Evolutionary conservation across 2,113 vertebrate genomes (phyloP), one percentile per base, ranked within the genome.

Genomic region (Colossoma macropomum): DNA sequence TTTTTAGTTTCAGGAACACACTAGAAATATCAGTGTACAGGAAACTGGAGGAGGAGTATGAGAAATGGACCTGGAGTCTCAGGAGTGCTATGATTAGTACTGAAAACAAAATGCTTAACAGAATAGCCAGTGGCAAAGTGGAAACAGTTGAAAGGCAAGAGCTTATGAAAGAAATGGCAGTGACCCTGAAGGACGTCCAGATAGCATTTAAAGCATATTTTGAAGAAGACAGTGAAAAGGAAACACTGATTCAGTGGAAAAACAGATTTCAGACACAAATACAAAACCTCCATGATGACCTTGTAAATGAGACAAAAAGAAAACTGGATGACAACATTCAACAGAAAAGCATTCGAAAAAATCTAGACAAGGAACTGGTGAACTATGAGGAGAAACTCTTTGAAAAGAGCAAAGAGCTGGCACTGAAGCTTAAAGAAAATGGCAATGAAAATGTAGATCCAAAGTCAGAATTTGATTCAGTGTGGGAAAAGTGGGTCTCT

Each of bases 1-100:
- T 94, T 59, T 93, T 94, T 62, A 91, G 90, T 68, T 92, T 94
- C 84, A 93, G 83, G 84, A 93, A 94, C 16, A 92, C 93, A 0
- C 12, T 86, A n/a, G 92, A 94, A 63, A 87, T 94, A 25, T 78
- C 90, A 30, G 76, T 12, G 0, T 91, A 92, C 84, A 89, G 86
- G 27, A 90, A 86, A 65, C 74, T 94, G 32, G 92, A 94, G 71
- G 76, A 7, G 0, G 59, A 38, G 0, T 91, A 88, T 38, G 85
- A 85, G 2, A 71, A 30, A 66, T 27, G 17, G 0, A 2, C 25
- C 0, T 88, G 82, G 77, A 30, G 32, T 10, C 85, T 94, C 7
- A 89, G 92, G 25, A 16, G 84, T 25, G 79, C 88, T 12, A 7
- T 92, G 79, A 66, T 93, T 78, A 85, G 41, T 25, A 92, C 93